Percentiles rank a stretch among this genome's conserved stretches.
These are phyloP conservation scores for Rhagium mordax DNA, from an alignment of 2,888 invertebrate genomes.

Conservation along the genomic window DNA sequence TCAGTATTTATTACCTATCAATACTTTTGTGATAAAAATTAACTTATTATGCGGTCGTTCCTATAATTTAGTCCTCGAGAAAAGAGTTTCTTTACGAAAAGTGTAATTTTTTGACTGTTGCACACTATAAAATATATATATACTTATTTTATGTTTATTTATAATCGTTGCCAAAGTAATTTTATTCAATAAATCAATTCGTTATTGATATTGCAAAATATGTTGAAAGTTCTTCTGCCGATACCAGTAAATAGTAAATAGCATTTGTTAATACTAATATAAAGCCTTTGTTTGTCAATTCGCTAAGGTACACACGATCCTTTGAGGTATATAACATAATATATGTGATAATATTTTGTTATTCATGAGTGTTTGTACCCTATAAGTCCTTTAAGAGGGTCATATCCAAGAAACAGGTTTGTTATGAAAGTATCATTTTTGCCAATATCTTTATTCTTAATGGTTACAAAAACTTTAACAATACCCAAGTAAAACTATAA, in stretches of 20 bases:
- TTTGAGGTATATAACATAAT: background rate
- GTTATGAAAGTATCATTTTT: too few species aligned
- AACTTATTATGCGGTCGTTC: conserved; percentile 65
- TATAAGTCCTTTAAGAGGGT: background rate
- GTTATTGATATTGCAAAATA: conserved; percentile 41
- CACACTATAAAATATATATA: conserved; percentile 44
- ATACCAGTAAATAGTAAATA: background rate
- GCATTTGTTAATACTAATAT: background rate
- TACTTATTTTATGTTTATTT: conserved; percentile 55
- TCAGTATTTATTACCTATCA: conserved; percentile 64
- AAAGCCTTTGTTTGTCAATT: background rate
- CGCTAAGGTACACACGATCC: background rate
- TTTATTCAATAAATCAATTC: conserved; percentile 29
- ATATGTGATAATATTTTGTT: background rate
- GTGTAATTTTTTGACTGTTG: conserved; percentile 46
- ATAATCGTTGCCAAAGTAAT: conserved; percentile 59
- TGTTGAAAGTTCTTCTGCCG: conserved; percentile 4
- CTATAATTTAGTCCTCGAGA: conserved; percentile 54
- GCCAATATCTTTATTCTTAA: too few species aligned
- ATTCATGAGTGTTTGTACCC: background rate
- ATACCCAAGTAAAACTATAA: too few species aligned
- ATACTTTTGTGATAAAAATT: conserved; percentile 63
- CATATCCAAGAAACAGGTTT: too few species aligned
- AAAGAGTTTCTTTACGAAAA: conserved; percentile 18
- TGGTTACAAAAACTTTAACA: too few species aligned